These are phyloP conservation scores for Myzus persicae DNA, from an alignment of 1,140 invertebrate genomes.

Conservation along the genomic window DNA sequence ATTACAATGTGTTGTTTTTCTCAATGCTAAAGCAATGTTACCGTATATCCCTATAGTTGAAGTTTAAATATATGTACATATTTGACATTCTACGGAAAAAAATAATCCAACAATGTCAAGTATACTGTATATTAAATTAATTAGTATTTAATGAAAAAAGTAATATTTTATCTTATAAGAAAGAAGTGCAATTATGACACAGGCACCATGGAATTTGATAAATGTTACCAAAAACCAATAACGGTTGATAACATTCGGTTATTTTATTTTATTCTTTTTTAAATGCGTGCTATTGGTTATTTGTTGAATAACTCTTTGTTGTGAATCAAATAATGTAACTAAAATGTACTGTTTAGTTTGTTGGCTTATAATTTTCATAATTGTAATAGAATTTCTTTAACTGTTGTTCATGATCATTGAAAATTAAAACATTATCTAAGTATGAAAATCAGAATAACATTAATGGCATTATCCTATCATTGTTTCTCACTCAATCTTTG, in stretches of 20 bases:
- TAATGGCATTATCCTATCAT: background rate
- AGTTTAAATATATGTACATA: background rate
- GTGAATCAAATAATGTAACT: background rate
- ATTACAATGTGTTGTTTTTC: background rate
- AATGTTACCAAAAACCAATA: background rate
- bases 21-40: background rate
- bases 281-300: background rate
- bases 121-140: background rate
- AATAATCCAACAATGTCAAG: background rate
- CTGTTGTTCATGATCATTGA: background rate
- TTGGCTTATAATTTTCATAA: background rate
- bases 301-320: background rate
- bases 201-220: background rate
- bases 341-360: background rate
- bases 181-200: background rate
- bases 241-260: background rate
- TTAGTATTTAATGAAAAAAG: background rate
- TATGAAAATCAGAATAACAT: background rate
- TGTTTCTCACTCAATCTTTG: background rate
- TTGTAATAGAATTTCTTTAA: background rate
- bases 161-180: background rate
- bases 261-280: background rate
- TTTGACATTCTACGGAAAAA: background rate
- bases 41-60: background rate
- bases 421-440: background rate